These are phyloP conservation scores for Palloptera scutellata DNA, from an alignment of 2,888 invertebrate species.

Conservation along the genomic window DNA sequence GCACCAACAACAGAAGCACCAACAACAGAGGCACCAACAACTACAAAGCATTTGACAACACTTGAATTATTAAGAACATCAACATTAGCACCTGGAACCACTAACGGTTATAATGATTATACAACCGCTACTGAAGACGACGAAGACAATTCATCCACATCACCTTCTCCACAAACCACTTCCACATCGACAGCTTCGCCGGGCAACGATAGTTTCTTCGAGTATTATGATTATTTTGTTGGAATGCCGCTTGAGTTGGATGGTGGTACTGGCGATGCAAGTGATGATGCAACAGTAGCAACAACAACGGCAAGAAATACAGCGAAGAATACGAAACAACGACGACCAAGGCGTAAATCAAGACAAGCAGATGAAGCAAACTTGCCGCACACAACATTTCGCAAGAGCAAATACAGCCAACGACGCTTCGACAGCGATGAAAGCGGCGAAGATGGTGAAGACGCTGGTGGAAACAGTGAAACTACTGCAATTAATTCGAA, in stretches of 20 bases:
- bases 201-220: constrained; percentile 51
- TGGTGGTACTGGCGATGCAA: constrained; percentile 21
- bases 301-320: background rate
- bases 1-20: constrained; percentile 25
- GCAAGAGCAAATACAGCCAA: constrained; percentile 48
- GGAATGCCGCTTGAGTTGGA: constrained; percentile 44
- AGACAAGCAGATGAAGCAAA: constrained; percentile 23
- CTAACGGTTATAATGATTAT: constrained; percentile 44
- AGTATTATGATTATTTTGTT: constrained; percentile 59
- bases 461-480: background rate
- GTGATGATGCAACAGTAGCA: constrained; percentile 29
- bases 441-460: constrained; percentile 17
- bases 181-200: constrained; percentile 40
- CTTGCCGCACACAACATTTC: constrained; percentile 20
- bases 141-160: constrained; percentile 40
- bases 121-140: constrained; percentile 39
- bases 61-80: constrained; percentile 32
- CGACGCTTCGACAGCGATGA: constrained; percentile 31
- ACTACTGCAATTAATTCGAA: background rate
- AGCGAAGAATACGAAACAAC: background rate
- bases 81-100: constrained; percentile 37
- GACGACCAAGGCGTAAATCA: background rate
- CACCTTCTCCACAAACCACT: constrained; percentile 15
- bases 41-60: constrained; percentile 51
- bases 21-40: constrained; percentile 43